Base-by-base conservation (phyloP, 2,113 vertebrate genomes). In the Hemibagrus wyckioides region DNA sequence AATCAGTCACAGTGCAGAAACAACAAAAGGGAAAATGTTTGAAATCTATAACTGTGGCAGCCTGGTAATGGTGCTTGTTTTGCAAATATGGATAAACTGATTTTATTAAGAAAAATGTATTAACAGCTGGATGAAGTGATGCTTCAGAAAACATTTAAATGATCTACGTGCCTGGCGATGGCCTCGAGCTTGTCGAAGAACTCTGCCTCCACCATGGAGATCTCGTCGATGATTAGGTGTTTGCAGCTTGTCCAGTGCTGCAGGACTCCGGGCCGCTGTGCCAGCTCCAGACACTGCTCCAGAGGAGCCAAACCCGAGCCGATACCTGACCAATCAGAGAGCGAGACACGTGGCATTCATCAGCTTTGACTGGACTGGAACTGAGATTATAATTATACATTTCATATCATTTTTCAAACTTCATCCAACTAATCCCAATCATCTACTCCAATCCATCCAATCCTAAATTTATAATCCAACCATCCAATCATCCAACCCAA, bases 151-250 rank as follows among this genome's bases (percentile, higher is more conserved):
- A 0, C 76, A 52, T 17, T 3, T n/a, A 77, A 79, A 0, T 48
- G 6, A 21, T 52, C 19, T 67, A 80, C 84, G 1, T 65, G 59
- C 98, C 98, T 97, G 48, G 97, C 97, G 52, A 99, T 95, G 0
- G 96, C 94, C 90, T 99, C 98, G 23, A 99, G 94, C 91, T 96
- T 99, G 90, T 99, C 98, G 88, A 99, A 99, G 89, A 99, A 96
- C 71, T 96, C 95, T 0, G 96, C 97, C 15, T 99, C 97, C 88
- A 99, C 97, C 98, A 99, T 99, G 8, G 98, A 99, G 89, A 99
- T 94, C 94, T 99, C 98, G 2, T 99, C 98, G 0, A 99, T 97
- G 93, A 99, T 95, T 41, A 99, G 95, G 88, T 97, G 96, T 28
- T 94, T 96, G 87, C 98, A 99, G 91, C 90, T 95, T 52, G 96